A percentile compares a stretch with the other conserved stretches of the same genome.
phyloP scores from a whole-genome alignment of 2,888 invertebrate species.

The Agrypnus murinus region DNA sequence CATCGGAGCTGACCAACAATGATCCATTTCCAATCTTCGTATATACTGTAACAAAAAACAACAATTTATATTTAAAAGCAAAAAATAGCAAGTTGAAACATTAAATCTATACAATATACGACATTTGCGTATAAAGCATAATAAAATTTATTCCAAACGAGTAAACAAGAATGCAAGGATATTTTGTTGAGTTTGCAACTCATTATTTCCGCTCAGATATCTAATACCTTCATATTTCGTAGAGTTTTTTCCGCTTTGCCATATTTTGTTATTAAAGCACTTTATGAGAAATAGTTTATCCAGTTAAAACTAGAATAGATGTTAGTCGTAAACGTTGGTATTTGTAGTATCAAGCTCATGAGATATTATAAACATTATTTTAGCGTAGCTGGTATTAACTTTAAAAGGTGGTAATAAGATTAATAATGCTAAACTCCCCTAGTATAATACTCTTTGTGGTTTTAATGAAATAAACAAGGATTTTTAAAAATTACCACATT shows the following conservation, averaged over 20 bases:
- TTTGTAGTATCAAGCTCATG: slow-evolving; percentile 23
- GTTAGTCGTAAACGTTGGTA: slow-evolving; percentile 3
- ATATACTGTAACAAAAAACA: no score
- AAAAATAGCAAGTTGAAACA: no score
- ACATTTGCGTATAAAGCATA: slow-evolving; percentile 29
- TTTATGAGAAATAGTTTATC: background rate
- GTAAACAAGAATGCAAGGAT: slow-evolving; percentile 31
- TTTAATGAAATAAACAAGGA: no score
- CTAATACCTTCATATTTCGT: slow-evolving; percentile 18
- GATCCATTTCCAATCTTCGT: background rate
- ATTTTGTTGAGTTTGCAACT: slow-evolving; percentile 28
- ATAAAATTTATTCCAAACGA: slow-evolving; percentile 36
- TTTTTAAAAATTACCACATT: no score
- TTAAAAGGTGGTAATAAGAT: no score
- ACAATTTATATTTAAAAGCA: no score
- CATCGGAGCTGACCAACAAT: background rate
- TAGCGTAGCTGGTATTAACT: no score
- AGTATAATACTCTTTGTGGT: no score
- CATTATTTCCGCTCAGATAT: slow-evolving; percentile 30
- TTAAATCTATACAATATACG: no score
- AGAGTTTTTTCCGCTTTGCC: background rate
- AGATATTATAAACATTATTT: no score
- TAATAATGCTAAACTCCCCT: no score
- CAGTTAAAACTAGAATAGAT: background rate
- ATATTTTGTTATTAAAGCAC: slow-evolving; percentile 18